These are phyloP conservation scores for Alethe diademata DNA, from an alignment of 2,113 vertebrate genomes.

Conservation along the genomic window DNA sequence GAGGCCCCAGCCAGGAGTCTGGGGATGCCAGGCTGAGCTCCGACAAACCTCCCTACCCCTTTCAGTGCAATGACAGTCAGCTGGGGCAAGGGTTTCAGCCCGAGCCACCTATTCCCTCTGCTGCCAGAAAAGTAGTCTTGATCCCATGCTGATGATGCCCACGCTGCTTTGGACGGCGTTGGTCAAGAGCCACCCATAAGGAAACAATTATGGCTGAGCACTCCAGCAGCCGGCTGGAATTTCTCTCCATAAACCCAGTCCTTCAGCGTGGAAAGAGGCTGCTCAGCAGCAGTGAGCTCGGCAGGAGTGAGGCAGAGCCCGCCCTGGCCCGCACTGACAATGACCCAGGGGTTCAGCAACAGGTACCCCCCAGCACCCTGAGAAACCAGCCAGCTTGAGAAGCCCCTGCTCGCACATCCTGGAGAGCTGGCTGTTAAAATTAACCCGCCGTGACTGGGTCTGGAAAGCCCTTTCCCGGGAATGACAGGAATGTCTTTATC, in stretches of 20 bases:
- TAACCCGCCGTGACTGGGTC: not conserved
- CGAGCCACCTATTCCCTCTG: not conserved
- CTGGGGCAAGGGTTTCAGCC: rapidly evolving
- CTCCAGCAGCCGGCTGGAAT: not conserved
- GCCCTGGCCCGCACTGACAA: rapidly evolving
- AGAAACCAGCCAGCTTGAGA: rapidly evolving
- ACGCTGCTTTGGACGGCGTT: rapidly evolving
- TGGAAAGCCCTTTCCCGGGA: slow-evolving; percentile 38
- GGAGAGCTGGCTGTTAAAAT: not conserved
- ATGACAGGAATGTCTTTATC: slow-evolving; percentile 62
- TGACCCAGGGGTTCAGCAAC: rapidly evolving
- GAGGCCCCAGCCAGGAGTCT: rapidly evolving
- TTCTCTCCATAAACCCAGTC: not conserved
- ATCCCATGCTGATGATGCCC: not conserved
- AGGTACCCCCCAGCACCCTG: not conserved
- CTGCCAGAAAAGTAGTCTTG: not conserved
- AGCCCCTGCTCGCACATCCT: not conserved
- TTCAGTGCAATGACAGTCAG: rapidly evolving
- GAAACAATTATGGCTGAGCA: not conserved
- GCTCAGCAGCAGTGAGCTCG: rapidly evolving
- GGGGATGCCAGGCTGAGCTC: not conserved
- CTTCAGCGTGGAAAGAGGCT: not conserved
- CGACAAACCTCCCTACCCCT: rapidly evolving
- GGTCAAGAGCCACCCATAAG: slow-evolving; percentile 26
- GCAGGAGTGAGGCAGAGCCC: not conserved